These are phyloP conservation scores for Bucco capensis DNA, from an alignment of 2,113 vertebrate genomes.

Conservation along the genomic window DNA sequence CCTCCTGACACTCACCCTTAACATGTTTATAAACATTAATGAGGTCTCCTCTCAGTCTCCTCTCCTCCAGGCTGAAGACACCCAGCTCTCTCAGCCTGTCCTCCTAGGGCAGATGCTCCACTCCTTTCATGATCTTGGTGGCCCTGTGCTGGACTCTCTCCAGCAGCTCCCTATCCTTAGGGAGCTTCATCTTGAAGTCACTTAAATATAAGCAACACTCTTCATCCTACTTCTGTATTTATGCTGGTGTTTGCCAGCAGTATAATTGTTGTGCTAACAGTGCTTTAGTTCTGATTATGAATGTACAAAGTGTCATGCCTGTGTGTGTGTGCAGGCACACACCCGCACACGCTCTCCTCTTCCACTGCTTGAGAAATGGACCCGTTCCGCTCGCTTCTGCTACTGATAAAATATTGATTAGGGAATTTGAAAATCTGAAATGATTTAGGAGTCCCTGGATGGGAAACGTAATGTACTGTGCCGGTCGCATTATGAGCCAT, in stretches of 20 bases:
- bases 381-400: slow-evolving; percentile 64
- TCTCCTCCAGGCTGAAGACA: too few relatives aligned
- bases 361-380: slow-evolving; percentile 47
- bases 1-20: too few relatives aligned
- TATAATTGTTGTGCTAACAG: background rate
- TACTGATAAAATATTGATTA: slow-evolving; percentile 82
- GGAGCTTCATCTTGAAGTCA: background rate
- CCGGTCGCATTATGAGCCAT: slow-evolving; percentile 72
- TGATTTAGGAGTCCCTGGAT: slow-evolving; percentile 80
- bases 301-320: background rate
- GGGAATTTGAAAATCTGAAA: slow-evolving; percentile 79
- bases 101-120: too few relatives aligned
- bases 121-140: too few relatives aligned
- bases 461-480: slow-evolving; percentile 75
- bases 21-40: too few relatives aligned
- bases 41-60: too few relatives aligned
- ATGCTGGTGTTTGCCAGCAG: background rate
- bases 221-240: background rate
- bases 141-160: too few relatives aligned
- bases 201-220: background rate
- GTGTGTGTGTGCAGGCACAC: background rate
- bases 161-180: too few relatives aligned
- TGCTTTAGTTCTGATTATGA: background rate
- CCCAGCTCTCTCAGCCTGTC: too few relatives aligned
- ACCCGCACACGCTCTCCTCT: background rate